Conservation (phyloP, 2,113 vertebrate species). For the Microcebus ravelobensis region DNA sequence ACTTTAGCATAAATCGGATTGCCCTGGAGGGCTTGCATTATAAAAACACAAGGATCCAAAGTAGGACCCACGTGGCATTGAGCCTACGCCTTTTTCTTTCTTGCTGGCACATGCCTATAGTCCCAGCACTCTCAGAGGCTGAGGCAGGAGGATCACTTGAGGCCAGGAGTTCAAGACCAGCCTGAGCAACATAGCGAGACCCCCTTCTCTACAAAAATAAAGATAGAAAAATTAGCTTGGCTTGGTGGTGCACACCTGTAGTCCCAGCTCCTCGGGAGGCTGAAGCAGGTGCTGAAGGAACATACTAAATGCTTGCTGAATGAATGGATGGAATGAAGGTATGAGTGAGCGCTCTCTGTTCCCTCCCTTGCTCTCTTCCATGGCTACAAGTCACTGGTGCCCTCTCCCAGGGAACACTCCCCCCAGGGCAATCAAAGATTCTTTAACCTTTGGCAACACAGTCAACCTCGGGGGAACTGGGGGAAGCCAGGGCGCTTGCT, state of each 20-base stretch:
- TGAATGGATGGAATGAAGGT: too few species aligned
- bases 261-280: too few species aligned
- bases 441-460: not conserved
- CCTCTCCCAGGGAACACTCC: not conserved
- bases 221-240: too few species aligned
- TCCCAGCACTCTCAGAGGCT: too few species aligned
- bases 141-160: too few species aligned
- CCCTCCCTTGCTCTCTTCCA: not conserved
- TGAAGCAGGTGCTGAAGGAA: not conserved
- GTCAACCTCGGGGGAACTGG: not conserved
- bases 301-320: not conserved
- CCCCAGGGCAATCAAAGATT: not conserved
- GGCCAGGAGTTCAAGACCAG: too few species aligned
- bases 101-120: too few species aligned
- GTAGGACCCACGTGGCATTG: not conserved
- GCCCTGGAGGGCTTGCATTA: not conserved
- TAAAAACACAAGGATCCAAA: not conserved
- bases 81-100: not conserved
- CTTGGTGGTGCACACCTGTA: too few species aligned
- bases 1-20: too few species aligned
- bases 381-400: accelerated
- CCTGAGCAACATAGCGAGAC: too few species aligned
- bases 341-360: not conserved
- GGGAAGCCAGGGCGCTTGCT: not conserved
- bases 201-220: too few species aligned